Conservation (phyloP, 2,888 invertebrate species). For the Punctoribates punctum region DNA sequence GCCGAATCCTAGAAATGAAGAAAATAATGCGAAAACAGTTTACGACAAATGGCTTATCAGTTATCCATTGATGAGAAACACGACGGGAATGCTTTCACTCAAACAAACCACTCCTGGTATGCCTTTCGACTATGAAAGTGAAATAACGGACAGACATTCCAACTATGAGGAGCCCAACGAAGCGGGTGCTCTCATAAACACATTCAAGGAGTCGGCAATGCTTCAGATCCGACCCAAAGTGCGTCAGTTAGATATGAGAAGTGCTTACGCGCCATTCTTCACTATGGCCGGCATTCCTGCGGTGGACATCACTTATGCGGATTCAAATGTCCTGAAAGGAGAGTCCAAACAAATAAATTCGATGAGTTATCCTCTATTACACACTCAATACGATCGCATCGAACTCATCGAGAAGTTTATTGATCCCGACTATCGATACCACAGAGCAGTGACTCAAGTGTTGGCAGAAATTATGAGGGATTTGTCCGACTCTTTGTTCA, state of each 20-base stretch:
- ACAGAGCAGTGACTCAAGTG: constrained; percentile 51
- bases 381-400: constrained; percentile 55
- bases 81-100: constrained; percentile 42
- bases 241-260: constrained; percentile 47
- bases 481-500: constrained; percentile 53
- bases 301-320: constrained; percentile 47
- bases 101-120: background rate
- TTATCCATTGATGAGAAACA: constrained; percentile 47
- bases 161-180: constrained; percentile 37
- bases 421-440: constrained; percentile 53
- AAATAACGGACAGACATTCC: constrained; percentile 19
- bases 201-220: constrained; percentile 46
- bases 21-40: constrained; percentile 44
- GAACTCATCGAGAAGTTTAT: constrained; percentile 51
- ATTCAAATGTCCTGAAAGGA: background rate
- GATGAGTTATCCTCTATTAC: constrained; percentile 54
- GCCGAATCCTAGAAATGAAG: constrained; percentile 45
- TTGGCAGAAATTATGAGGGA: constrained; percentile 54
- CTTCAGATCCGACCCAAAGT: constrained; percentile 46
- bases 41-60: constrained; percentile 48
- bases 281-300: constrained; percentile 48
- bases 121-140: background rate
- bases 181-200: constrained; percentile 43
- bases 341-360: constrained; percentile 30
- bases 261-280: constrained; percentile 47